Conservation (phyloP, 2,113 vertebrate species). For the Platysteira castanea region DNA sequence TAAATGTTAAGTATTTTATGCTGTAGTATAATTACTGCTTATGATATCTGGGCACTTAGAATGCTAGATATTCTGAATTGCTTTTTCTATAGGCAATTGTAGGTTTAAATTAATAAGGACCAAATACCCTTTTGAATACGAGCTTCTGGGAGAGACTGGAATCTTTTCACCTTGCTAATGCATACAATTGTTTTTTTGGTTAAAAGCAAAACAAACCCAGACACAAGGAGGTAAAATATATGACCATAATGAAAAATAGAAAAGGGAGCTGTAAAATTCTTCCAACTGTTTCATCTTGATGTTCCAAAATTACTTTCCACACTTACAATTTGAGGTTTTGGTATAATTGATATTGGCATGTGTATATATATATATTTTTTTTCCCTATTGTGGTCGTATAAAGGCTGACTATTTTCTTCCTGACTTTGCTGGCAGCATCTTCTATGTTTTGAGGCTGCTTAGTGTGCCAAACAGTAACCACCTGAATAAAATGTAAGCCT, state of each 20-base stretch:
- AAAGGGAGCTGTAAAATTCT: not conserved
- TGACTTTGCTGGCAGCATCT: not conserved
- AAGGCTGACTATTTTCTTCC: not conserved
- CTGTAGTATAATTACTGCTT: not conserved
- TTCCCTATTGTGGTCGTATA: not conserved
- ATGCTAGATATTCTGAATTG: not conserved
- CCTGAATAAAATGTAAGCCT: not conserved
- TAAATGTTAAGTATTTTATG: not conserved
- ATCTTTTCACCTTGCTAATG: not conserved
- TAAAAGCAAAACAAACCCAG: not conserved
- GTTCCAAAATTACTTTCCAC: not conserved
- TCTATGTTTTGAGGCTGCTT: not conserved
- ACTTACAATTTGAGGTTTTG: not conserved
- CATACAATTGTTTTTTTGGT: fast-evolving
- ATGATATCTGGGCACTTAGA: not conserved
- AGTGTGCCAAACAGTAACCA: not conserved
- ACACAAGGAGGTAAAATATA: not conserved
- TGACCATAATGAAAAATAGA: not conserved
- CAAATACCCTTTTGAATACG: not conserved
- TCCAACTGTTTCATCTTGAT: not conserved
- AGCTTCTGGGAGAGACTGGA: not conserved
- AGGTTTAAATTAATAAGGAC: not conserved
- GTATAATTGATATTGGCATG: not conserved
- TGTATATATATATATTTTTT: not conserved
- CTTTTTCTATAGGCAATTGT: not conserved